A percentile compares a stretch with the other conserved stretches of the same genome.
Conservation (phyloP, 2,888 invertebrate genomes). For the Myathropa florea region DNA sequence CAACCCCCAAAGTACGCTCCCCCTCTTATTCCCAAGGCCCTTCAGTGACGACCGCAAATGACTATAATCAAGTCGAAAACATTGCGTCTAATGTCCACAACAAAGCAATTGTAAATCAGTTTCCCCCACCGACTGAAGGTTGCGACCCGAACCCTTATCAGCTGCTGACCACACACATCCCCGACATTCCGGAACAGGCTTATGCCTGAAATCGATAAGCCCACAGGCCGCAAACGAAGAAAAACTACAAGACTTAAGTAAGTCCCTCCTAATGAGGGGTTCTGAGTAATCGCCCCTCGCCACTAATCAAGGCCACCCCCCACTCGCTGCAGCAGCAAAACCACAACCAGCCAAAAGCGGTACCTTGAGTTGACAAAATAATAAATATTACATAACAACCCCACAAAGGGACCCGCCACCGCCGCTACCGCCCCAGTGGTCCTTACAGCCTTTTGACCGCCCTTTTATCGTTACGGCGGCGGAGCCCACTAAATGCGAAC, state of each 20-base stretch:
- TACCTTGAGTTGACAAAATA: conserved; percentile 15
- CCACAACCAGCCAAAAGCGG: not conserved
- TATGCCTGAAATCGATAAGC: not conserved
- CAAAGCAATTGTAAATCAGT: conserved; percentile 11
- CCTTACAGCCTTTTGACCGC: not conserved
- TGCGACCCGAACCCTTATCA: not conserved
- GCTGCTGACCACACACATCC: not conserved
- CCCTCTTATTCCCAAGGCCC: not conserved
- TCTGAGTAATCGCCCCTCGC: not conserved
- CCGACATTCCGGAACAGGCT: not conserved
- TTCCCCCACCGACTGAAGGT: not conserved
- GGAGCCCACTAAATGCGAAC: not conserved
- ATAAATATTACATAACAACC: not conserved
- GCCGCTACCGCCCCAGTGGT: too few relatives aligned
- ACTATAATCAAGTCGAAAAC: not conserved
- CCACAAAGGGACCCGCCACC: not conserved
- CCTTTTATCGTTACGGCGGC: not conserved
- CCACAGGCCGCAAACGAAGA: not conserved
- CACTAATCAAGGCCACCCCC: not conserved
- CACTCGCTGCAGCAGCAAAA: not conserved
- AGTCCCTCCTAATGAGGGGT: not conserved
- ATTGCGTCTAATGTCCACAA: not conserved
- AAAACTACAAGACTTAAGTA: not conserved
- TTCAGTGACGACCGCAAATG: not conserved
- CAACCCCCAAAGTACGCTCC: too few relatives aligned